Evolutionary conservation across 2,888 invertebrate genomes (phyloP).

Genomic region (Cantharis lateralis): DNA sequence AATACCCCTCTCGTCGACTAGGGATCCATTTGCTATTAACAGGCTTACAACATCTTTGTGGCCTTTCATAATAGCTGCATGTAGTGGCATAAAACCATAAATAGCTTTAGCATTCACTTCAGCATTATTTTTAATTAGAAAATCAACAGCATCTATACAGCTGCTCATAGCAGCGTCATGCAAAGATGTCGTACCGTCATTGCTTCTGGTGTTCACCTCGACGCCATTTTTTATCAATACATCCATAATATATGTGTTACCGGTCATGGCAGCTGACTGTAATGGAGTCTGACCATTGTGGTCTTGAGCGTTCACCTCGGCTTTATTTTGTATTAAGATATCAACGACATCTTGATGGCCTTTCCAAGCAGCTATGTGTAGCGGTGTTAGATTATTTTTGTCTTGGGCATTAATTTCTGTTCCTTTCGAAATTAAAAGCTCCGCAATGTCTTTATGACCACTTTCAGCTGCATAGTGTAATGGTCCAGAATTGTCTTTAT

Average conservation of each 20-base stretch:
- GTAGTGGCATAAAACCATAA: not conserved
- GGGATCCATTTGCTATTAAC: not conserved
- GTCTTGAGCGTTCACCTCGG: not conserved
- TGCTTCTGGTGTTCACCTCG: too few species aligned
- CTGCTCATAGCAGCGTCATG: not conserved
- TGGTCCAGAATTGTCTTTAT: not conserved
- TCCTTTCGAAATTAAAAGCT: not conserved
- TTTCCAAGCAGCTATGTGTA: not conserved
- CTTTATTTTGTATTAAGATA: not conserved
- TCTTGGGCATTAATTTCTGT: not conserved
- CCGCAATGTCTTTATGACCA: not conserved
- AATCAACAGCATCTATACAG: not conserved
- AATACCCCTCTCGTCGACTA: not conserved
- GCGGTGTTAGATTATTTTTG: not conserved
- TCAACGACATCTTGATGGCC: not conserved
- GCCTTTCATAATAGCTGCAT: not conserved
- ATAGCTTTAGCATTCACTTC: not conserved
- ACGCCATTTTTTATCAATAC: too few species aligned
- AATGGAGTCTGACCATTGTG: not conserved
- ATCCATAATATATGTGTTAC: too few species aligned
- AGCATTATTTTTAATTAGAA: not conserved
- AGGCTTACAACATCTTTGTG: not conserved
- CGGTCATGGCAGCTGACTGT: too few species aligned
- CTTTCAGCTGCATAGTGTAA: not conserved
- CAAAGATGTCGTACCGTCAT: too few species aligned